phyloP scores from a whole-genome alignment of 2,113 vertebrate genomes.

The Potamarius usumacintae region DNA sequence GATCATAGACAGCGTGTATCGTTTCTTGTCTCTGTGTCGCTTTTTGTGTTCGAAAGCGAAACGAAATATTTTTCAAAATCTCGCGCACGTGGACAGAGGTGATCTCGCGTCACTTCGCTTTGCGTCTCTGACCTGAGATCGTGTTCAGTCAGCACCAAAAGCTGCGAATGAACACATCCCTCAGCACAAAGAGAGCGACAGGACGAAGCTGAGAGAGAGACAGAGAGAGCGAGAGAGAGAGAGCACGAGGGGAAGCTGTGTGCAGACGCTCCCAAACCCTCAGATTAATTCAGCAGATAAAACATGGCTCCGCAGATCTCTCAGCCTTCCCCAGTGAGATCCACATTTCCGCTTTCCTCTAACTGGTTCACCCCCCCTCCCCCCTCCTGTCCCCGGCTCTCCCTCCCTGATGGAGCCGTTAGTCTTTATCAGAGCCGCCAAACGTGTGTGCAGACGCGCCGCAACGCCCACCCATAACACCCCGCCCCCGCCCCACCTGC shows the following conservation, averaged over 20 bases:
- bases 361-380: not conserved
- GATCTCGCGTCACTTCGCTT: not conserved
- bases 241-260: not conserved
- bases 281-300: slow-evolving; percentile 65
- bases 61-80: not conserved
- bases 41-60: too few relatives aligned
- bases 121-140: not conserved
- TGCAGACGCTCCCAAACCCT: slow-evolving; percentile 56
- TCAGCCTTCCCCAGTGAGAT: slow-evolving; percentile 55
- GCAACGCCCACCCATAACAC: not conserved
- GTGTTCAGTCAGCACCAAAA: not conserved
- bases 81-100: not conserved
- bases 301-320: slow-evolving; percentile 63
- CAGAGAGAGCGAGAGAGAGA: slow-evolving; percentile 19
- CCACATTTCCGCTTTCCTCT: slow-evolving; percentile 59
- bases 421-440: slow-evolving; percentile 67
- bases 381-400: slow-evolving; percentile 47
- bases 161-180: slow-evolving; percentile 16
- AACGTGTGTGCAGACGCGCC: slow-evolving; percentile 72
- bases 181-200: slow-evolving; percentile 11
- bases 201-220: not conserved
- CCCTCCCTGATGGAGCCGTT: slow-evolving; percentile 50
- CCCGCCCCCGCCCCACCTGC: slow-evolving; percentile 65
- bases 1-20: not conserved
- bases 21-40: not conserved